Conservation (phyloP, 2,113 vertebrate genomes). For the Bufo gargarizans region DNA sequence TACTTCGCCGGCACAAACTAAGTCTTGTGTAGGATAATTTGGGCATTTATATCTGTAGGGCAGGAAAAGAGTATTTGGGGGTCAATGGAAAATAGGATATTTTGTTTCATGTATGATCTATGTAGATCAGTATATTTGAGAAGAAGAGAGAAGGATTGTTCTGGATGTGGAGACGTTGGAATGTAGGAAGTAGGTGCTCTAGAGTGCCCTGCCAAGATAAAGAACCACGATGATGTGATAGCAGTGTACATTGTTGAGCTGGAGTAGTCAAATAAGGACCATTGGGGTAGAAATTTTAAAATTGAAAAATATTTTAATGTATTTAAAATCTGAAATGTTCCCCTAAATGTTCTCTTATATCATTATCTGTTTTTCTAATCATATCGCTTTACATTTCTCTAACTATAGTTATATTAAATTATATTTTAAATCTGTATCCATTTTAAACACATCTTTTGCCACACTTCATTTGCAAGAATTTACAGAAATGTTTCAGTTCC, state of each 20-base stretch:
- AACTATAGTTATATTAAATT: not conserved
- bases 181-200: slow-evolving; percentile 2
- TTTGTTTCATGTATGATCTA: not conserved
- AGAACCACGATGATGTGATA: not conserved
- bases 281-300: not conserved
- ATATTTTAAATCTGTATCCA: not conserved
- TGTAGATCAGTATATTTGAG: not conserved
- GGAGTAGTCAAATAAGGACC: not conserved
- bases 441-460: not conserved
- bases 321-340: not conserved
- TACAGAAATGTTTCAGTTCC: not conserved
- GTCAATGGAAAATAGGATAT: not conserved
- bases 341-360: not conserved
- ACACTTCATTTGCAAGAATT: not conserved
- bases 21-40: not conserved
- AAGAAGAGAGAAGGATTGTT: not conserved
- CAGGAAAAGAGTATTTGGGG: not conserved
- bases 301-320: not conserved
- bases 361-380: not conserved
- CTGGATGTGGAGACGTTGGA: not conserved
- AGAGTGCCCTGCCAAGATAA: not conserved
- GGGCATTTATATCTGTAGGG: not conserved
- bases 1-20: not conserved
- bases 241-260: not conserved
- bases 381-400: not conserved